Evolutionary conservation across 2,888 invertebrate genomes (phyloP).

Genomic region (Myathropa florea): DNA sequence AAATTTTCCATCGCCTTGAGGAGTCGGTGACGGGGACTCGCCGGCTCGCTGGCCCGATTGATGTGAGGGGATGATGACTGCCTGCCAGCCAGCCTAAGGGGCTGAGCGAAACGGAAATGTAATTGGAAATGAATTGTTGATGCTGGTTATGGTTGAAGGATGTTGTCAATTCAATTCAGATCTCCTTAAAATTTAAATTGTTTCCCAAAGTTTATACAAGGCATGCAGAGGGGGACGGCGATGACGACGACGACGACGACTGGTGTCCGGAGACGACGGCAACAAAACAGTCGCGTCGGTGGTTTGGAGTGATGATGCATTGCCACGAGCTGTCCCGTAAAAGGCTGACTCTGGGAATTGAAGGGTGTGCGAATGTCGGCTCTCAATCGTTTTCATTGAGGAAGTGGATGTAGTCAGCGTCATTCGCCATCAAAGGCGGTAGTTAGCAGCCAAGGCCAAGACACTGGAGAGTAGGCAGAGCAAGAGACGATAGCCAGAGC

Average conservation of each 20-base stretch:
- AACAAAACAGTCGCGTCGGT: too few species aligned
- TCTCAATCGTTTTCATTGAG: too few species aligned
- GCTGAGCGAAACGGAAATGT: conserved; percentile 38
- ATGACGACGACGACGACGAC: too few species aligned
- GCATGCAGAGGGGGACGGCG: not conserved
- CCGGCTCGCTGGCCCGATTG: not conserved
- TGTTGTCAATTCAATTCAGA: conserved; percentile 29
- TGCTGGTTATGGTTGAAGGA: conserved; percentile 50
- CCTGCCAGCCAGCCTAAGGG: not conserved
- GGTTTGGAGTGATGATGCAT: too few species aligned
- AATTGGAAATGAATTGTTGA: conserved; percentile 67
- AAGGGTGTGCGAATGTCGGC: too few species aligned
- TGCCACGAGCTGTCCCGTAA: too few species aligned
- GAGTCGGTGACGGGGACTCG: not conserved
- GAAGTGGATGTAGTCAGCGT: too few species aligned
- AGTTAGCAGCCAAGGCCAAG: too few species aligned
- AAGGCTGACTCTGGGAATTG: too few species aligned
- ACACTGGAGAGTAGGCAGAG: too few species aligned
- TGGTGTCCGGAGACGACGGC: not conserved
- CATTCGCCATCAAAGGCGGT: too few species aligned
- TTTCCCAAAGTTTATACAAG: not conserved
- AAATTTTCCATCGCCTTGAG: conserved; percentile 38
- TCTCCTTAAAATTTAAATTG: not conserved
- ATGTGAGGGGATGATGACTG: not conserved
- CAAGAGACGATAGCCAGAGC: too few species aligned